phyloP scores from a whole-genome alignment of 2,113 vertebrate genomes.

The Hydropotes inermis region DNA sequence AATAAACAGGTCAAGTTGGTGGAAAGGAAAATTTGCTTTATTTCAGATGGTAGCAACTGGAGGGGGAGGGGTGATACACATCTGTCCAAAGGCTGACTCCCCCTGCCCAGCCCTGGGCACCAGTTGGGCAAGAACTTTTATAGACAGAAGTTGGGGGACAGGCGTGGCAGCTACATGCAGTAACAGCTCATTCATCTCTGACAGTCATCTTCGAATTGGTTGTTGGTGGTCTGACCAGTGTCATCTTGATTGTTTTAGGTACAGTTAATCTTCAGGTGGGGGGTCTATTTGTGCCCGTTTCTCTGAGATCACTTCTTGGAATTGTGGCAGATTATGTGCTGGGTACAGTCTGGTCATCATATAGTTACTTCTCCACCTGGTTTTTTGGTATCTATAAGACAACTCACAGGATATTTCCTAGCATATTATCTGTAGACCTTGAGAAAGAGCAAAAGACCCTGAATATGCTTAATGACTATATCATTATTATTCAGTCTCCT shows the following conservation, averaged over 20 bases:
- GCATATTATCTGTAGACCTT: not conserved
- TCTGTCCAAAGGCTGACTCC: not conserved
- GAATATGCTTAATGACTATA: not conserved
- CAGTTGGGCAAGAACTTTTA: not conserved
- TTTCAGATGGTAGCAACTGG: not conserved
- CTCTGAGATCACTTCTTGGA: not conserved
- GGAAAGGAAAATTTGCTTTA: not conserved
- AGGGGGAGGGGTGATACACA: fast-evolving
- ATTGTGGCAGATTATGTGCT: not conserved
- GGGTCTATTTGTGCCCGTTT: not conserved
- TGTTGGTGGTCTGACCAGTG: not conserved
- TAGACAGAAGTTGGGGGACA: not conserved
- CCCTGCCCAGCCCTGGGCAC: not conserved
- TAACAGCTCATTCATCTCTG: not conserved
- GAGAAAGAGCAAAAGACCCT: not conserved
- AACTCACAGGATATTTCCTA: not conserved
- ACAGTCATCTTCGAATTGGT: not conserved
- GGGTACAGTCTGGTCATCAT: not conserved
- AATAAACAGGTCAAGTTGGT: not conserved
- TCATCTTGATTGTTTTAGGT: not conserved
- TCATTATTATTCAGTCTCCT: not conserved
- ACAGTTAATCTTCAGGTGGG: not conserved
- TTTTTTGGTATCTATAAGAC: not conserved
- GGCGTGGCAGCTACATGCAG: not conserved
- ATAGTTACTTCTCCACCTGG: not conserved